Conservation (phyloP, 2,113 vertebrate genomes). For the Callopanchax toddi region DNA sequence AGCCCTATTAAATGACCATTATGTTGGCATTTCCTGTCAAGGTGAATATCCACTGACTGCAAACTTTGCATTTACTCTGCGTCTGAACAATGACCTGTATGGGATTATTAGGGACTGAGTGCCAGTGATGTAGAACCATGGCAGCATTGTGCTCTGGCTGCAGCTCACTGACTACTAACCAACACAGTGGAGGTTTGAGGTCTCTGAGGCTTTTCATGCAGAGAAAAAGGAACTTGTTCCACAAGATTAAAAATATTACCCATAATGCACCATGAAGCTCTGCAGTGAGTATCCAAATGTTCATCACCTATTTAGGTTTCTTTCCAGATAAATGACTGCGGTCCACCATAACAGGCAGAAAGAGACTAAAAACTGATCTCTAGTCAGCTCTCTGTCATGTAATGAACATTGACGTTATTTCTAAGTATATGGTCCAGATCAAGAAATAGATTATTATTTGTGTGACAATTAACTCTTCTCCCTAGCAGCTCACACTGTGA, state of each 20-base stretch:
- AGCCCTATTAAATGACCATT: constrained; percentile 37
- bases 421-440: no score
- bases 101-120: constrained; percentile 9
- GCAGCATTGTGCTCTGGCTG: not conserved
- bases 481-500: no score
- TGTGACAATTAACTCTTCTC: no score
- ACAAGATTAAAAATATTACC: not conserved
- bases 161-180: not conserved
- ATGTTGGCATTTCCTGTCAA: constrained; percentile 37
- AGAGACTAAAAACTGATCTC: no score
- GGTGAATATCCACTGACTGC: constrained; percentile 20
- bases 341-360: constrained; percentile 3
- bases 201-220: not conserved
- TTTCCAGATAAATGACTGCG: not conserved
- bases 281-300: not conserved
- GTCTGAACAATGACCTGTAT: constrained; percentile 28
- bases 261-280: not conserved
- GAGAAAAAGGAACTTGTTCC: not conserved
- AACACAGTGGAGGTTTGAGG: not conserved
- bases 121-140: constrained; percentile 6
- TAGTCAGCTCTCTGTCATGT: no score
- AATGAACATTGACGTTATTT: no score
- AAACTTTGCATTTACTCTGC: constrained; percentile 30
- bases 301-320: not conserved
- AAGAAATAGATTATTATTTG: no score